phyloP scores from a whole-genome alignment of 2,888 invertebrate genomes.

The Tinea pellionella region DNA sequence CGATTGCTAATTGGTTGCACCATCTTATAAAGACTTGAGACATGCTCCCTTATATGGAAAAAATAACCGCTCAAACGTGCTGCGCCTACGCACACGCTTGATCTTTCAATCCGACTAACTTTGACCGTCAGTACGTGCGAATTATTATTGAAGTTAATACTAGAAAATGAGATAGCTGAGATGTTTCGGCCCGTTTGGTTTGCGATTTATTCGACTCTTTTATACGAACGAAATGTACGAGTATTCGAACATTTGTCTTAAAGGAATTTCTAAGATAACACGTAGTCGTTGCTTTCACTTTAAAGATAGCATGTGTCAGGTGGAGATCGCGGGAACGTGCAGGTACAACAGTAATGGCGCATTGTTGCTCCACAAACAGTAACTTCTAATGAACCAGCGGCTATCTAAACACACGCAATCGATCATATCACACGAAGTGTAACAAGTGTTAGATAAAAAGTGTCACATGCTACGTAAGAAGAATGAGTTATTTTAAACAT shows the following conservation, averaged over 20 bases:
- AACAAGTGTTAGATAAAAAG: not conserved
- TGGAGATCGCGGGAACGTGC: slow-evolving; percentile 29
- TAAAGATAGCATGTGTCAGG: slow-evolving; percentile 11
- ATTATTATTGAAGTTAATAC: slow-evolving; percentile 4
- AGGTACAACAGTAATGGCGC: slow-evolving; percentile 33
- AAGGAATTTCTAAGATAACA: slow-evolving; percentile 3
- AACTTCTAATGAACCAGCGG: slow-evolving; percentile 31
- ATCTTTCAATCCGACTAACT: slow-evolving; percentile 4
- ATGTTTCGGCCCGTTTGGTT: not conserved
- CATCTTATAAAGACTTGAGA: not conserved
- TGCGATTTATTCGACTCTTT: not conserved
- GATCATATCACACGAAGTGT: slow-evolving; percentile 13
- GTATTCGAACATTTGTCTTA: not conserved
- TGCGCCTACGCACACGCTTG: slow-evolving; percentile 9
- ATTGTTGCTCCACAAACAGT: slow-evolving; percentile 41
- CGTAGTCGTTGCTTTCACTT: slow-evolving; percentile 15
- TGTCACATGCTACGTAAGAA: not conserved
- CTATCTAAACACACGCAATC: slow-evolving; percentile 10
- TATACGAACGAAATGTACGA: not conserved
- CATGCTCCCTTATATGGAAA: slow-evolving; percentile 11
- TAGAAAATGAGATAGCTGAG: not conserved
- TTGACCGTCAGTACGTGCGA: not conserved
- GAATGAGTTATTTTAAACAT: not conserved
- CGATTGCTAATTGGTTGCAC: slow-evolving; percentile 12
- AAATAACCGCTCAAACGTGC: slow-evolving; percentile 6